These are phyloP conservation scores for Thaumatotibia leucotreta DNA, from an alignment of 1,140 invertebrate genomes.

Conservation along the genomic window DNA sequence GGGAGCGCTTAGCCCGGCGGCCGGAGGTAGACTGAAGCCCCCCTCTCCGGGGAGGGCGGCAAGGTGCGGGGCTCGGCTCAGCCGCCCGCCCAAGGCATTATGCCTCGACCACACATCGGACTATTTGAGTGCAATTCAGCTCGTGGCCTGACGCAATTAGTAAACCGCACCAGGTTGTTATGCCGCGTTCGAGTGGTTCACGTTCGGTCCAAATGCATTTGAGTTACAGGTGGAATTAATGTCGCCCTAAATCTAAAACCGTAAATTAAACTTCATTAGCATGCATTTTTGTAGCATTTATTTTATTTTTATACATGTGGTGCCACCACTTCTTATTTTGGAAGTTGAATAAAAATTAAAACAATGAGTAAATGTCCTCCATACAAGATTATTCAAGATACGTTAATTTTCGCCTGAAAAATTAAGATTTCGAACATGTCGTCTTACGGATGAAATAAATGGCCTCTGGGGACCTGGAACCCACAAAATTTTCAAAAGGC, in stretches of 20 bases:
- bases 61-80: slow-evolving; percentile 21
- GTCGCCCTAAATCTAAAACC: background rate
- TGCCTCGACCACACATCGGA: slow-evolving; percentile 10
- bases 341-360: too few relatives aligned
- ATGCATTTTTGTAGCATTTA: too few relatives aligned
- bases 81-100: slow-evolving; percentile 29
- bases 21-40: slow-evolving; percentile 30
- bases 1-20: slow-evolving; percentile 8
- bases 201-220: background rate
- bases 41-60: slow-evolving; percentile 23
- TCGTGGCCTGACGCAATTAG: slow-evolving; percentile 9
- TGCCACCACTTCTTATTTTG: too few relatives aligned
- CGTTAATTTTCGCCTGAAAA: too few relatives aligned
- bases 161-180: background rate
- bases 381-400: too few relatives aligned
- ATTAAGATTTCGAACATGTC: too few relatives aligned
- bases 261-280: too few relatives aligned
- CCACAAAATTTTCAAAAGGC: too few relatives aligned
- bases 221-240: background rate
- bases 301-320: too few relatives aligned
- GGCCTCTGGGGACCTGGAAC: too few relatives aligned
- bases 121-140: slow-evolving; percentile 12
- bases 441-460: too few relatives aligned
- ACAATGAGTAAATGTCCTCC: too few relatives aligned
- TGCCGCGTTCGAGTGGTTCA: background rate